Base-by-base conservation (phyloP, 2,113 vertebrate genomes). In the Gadus chalcogrammus region DNA sequence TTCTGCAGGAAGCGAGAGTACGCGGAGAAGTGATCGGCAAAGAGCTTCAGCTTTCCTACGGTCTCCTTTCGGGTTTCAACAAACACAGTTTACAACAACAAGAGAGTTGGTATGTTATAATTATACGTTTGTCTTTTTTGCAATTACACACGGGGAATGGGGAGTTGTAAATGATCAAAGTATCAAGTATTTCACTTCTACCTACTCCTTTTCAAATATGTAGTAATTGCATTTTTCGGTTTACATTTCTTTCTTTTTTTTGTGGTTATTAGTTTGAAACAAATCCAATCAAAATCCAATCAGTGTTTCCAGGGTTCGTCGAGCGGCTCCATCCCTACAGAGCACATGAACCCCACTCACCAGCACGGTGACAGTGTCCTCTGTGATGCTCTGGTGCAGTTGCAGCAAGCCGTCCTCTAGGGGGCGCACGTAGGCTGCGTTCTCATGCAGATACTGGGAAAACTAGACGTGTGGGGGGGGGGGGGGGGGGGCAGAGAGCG, bases 391-490 rank as follows among this genome's bases (percentile, higher is more conserved):
- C 86, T 96, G 92, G 82, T 96, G 95, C 79, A 99, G 85, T 35
- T 94, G 95, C 67, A 95, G 81, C 86, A 99, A 94, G 79, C 95
- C 94, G 82, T 98, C 96, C 94, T 99, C 97, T 62, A 99, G 93
- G 75, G 96, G 97, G 88, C 97, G 97, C 82, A 99, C 94, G 5
- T 95, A 97, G 0, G 93, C 92, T 0, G 97, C 97, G 55, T 98
- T 99, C 90, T 99, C 97, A 80, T 98, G 96, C 16, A 99, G 94
- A 77, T 97, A 92, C 71, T 98, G 96, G 5, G 95, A 95, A 77
- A 99, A 98, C 97, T 99, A 72, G 72, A 15, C 3, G 24, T 12
- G 76, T 71, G 27, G 76, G 38, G 79, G 9, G 76, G 38, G 79
- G 9, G n/a, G n/a, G n/a, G n/a, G 20, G 20, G 76, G 38, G 79